A percentile compares a stretch with the other conserved stretches of the same genome.
phyloP scores from a whole-genome alignment of 92 coral and sea anemone genomes.

The Desmophyllum pertusum region DNA sequence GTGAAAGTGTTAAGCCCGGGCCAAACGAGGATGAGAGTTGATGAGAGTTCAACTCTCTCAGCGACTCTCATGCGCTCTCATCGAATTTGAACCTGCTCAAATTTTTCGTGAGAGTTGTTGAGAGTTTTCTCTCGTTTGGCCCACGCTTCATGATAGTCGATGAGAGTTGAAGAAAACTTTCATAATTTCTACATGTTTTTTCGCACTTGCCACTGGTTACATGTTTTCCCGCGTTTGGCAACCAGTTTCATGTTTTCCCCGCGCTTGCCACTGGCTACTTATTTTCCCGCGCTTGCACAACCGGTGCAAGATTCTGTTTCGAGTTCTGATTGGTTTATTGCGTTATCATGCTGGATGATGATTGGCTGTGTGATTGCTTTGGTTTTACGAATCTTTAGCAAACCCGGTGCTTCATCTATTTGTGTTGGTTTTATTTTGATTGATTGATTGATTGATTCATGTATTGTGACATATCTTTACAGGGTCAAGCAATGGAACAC shows the following conservation, averaged over 20 bases:
- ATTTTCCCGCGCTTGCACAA: too few species aligned
- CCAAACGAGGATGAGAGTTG: too few species aligned
- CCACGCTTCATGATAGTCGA: too few species aligned
- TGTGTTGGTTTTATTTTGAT: not conserved
- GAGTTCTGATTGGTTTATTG: not conserved
- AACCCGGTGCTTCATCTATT: not conserved
- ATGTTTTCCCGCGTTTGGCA: not conserved
- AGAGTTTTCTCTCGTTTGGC: too few species aligned
- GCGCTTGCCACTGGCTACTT: too few species aligned
- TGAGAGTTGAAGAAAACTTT: too few species aligned
- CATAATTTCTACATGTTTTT: too few species aligned
- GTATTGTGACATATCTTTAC: not conserved
- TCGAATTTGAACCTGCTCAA: too few species aligned
- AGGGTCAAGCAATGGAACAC: slow-evolving; percentile 12
- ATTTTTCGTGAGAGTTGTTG: too few species aligned
- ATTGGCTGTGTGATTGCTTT: not conserved
- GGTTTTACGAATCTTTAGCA: not conserved
- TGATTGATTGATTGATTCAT: not conserved
- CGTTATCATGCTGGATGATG: not conserved
- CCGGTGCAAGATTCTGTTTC: not conserved
- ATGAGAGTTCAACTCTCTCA: too few species aligned
- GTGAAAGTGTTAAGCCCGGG: too few species aligned
- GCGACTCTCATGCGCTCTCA: too few species aligned
- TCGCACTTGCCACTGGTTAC: not conserved
- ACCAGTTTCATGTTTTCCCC: not conserved